phyloP scores from a whole-genome alignment of 2,797 vertebrate species.

The Trematomus bernacchii region DNA sequence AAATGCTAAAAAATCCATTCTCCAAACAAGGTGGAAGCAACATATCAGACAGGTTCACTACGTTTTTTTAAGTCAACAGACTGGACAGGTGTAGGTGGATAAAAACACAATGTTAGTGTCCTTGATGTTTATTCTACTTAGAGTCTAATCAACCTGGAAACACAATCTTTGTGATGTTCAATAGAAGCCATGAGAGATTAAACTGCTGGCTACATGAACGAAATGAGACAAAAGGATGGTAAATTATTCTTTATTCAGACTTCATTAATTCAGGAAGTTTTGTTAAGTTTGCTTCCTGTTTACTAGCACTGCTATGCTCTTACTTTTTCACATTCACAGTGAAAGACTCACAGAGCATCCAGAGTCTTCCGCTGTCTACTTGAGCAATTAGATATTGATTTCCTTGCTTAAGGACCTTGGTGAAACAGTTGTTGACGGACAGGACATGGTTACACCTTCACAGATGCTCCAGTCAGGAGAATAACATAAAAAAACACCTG shows the following conservation, averaged over 20 bases:
- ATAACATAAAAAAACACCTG: constrained; percentile 5
- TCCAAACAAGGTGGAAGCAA: not conserved
- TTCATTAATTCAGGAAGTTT: constrained; percentile 8
- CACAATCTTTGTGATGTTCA: not conserved
- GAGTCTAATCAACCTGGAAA: not conserved
- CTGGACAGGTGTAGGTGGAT: not conserved
- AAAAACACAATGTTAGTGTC: not conserved
- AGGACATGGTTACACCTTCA: constrained; percentile 24
- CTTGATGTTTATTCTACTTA: not conserved
- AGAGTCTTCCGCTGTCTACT: constrained; percentile 40
- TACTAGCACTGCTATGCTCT: constrained; percentile 15
- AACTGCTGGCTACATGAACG: not conserved
- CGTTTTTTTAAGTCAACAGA: constrained; percentile 3
- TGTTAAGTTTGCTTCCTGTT: constrained; percentile 23
- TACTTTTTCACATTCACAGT: constrained; percentile 15
- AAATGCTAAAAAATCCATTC: constrained; percentile 24
- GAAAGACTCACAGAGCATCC: constrained; percentile 3
- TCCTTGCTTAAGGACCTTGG: constrained; percentile 42
- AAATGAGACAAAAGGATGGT: not conserved
- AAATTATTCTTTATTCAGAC: not conserved
- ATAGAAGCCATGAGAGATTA: not conserved
- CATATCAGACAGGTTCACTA: constrained; percentile 7
- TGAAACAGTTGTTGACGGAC: constrained; percentile 47
- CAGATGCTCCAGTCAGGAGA: constrained; percentile 25
- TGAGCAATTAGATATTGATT: constrained; percentile 61